Evolutionary conservation across 2,797 vertebrate species (phyloP), one percentile per base, ranked within the genome.

Genomic region (Lagocephalus sceleratus): DNA sequence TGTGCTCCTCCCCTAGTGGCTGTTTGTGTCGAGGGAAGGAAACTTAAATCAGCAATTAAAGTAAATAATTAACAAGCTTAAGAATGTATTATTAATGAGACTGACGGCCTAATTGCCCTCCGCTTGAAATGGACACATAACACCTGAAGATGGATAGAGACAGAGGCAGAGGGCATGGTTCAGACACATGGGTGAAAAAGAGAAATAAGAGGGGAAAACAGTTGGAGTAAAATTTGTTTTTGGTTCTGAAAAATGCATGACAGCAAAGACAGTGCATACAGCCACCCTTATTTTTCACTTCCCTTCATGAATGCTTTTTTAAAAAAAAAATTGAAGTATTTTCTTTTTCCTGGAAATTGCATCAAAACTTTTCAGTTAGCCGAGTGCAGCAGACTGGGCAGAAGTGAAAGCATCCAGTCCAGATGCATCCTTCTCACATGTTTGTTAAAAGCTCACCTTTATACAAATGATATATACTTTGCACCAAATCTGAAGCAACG

Each of bases 41-140:
- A 92, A 92, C 91, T 91, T 90, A 90, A 85, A 90, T 90, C 90
- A 92, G 90, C 92, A 93, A 92, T 94, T 94, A 93, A 89, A 89
- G 92, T 95, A 86, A 94, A 95, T 94, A 93, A 95, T 95, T 96
- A 92, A 96, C 82, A 38, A 79, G 71, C 45, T 59, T 77, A 55
- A 43, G 0, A 53, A 90, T 95, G 89, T 93, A 94, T 94, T 92
- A 93, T 94, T 93, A 85, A 94, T 94, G 90, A 91, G 91, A 86
- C 84, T 73, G 82, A 79, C 68, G 84, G 76, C 79, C 76, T 57
- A 84, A 92, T 92, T 92, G 90, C 89, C 87, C 83, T 59, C 78
- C 21, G 79, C 88, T 87, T 78, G 78, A 84, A 85, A 85, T 3
- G 25, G 69, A 68, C 73, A 83, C 80, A 85, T 75, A 83, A 83